Evolutionary conservation across 2,888 invertebrate species (phyloP).

Genomic region (Coelinius sp.): DNA sequence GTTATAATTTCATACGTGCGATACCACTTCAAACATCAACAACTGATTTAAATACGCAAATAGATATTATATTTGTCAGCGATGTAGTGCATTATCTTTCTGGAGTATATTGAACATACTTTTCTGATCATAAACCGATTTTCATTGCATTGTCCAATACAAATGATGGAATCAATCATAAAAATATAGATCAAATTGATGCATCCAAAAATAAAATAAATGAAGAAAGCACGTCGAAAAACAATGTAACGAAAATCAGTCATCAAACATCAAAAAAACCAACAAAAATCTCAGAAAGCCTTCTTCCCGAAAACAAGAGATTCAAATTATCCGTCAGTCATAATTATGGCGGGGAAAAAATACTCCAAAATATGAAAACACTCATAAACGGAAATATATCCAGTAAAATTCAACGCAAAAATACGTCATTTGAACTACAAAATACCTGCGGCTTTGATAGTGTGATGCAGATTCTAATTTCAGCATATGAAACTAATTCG

Average conservation of each 20-base stretch:
- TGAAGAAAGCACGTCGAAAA: neutral
- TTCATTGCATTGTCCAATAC: conserved; percentile 28
- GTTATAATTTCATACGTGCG: conserved; percentile 30
- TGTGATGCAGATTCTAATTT: neutral
- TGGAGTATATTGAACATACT: conserved; percentile 35
- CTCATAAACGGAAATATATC: neutral
- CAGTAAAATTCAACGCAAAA: neutral
- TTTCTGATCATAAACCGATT: conserved; percentile 36
- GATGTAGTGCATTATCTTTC: conserved; percentile 1
- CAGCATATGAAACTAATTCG: neutral
- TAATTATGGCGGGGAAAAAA: neutral
- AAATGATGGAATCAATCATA: neutral
- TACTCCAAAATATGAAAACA: neutral
- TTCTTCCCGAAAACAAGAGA: neutral
- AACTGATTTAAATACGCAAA: no score
- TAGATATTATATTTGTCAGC: conserved; percentile 36
- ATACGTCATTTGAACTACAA: neutral
- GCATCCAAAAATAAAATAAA: neutral
- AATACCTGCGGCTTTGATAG: neutral
- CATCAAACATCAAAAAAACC: neutral
- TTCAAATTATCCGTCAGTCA: neutral
- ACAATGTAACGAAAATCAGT: neutral
- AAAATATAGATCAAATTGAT: neutral
- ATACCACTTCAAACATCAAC: conserved; percentile 30
- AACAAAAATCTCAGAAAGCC: neutral